Evolutionary conservation across 2,797 vertebrate genomes (phyloP).

Genomic region (Somateria mollissima): DNA sequence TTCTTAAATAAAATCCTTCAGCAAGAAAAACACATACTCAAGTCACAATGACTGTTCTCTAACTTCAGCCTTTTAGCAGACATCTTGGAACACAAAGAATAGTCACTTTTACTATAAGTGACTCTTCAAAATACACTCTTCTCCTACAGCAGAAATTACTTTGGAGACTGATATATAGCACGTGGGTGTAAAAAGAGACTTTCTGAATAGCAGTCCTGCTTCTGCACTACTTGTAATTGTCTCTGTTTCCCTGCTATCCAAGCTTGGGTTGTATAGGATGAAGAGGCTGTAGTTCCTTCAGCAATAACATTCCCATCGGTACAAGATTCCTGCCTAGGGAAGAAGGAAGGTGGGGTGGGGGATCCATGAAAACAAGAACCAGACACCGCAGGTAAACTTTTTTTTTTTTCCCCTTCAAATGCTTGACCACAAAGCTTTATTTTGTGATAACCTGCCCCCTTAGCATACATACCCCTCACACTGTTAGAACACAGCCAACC

Average conservation of each 20-base stretch:
- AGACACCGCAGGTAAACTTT: not conserved
- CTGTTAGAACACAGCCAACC: not conserved
- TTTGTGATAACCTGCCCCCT: not conserved
- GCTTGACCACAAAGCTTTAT: not conserved
- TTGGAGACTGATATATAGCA: not conserved
- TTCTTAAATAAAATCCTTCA: not conserved
- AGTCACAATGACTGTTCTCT: not conserved
- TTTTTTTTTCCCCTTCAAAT: not conserved
- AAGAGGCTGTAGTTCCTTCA: not conserved
- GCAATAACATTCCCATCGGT: not conserved
- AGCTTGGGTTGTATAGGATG: not conserved
- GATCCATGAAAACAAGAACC: not conserved
- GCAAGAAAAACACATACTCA: not conserved
- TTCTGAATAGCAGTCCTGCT: not conserved
- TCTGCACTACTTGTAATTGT: not conserved
- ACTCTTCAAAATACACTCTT: not conserved
- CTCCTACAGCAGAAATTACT: rapidly evolving
- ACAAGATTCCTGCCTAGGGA: rapidly evolving
- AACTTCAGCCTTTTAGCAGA: not conserved
- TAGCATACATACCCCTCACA: not conserved
- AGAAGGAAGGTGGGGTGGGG: not conserved
- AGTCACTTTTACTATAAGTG: not conserved
- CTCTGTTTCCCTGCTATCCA: not conserved
- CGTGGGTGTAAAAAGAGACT: rapidly evolving
- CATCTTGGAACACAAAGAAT: not conserved